phyloP scores from a whole-genome alignment of 2,888 invertebrate genomes.

The Tortrix viridana region DNA sequence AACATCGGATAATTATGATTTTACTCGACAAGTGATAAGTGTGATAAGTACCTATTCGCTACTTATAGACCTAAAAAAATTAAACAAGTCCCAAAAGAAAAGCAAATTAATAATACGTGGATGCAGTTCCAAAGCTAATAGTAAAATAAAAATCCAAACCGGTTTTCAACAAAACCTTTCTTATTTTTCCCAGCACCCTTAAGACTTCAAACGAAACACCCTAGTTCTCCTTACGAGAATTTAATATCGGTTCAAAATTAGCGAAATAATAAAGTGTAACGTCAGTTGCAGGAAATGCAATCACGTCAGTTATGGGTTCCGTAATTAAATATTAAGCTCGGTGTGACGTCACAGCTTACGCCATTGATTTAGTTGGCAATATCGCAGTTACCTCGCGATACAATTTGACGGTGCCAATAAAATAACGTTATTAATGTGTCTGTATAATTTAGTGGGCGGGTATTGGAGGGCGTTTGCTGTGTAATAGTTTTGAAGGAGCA shows the following conservation, averaged over 20 bases:
- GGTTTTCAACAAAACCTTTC: not conserved
- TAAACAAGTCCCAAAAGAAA: no score
- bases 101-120: no score
- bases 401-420: slow-evolving; percentile 25
- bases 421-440: slow-evolving; percentile 26
- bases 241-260: slow-evolving; percentile 79
- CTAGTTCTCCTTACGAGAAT: slow-evolving; percentile 64
- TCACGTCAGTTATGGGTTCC: slow-evolving; percentile 69
- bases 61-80: no score
- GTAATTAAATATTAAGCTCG: slow-evolving; percentile 76
- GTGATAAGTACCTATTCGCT: no score
- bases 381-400: slow-evolving; percentile 24
- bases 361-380: slow-evolving; percentile 49
- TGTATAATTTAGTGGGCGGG: slow-evolving; percentile 22
- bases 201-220: slow-evolving; percentile 47
- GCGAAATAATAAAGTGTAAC: slow-evolving; percentile 77
- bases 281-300: slow-evolving; percentile 80
- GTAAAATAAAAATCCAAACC: no score
- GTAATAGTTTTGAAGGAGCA: slow-evolving; percentile 18
- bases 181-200: slow-evolving; percentile 2
- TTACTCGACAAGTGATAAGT: no score
- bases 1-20: no score
- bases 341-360: slow-evolving; percentile 52
- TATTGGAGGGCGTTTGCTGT: slow-evolving; percentile 9
- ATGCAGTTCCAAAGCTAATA: no score